Evolutionary conservation across 1,140 invertebrate species (phyloP), one percentile per base, ranked within the genome.

Genomic region (Hestina assimilis): DNA sequence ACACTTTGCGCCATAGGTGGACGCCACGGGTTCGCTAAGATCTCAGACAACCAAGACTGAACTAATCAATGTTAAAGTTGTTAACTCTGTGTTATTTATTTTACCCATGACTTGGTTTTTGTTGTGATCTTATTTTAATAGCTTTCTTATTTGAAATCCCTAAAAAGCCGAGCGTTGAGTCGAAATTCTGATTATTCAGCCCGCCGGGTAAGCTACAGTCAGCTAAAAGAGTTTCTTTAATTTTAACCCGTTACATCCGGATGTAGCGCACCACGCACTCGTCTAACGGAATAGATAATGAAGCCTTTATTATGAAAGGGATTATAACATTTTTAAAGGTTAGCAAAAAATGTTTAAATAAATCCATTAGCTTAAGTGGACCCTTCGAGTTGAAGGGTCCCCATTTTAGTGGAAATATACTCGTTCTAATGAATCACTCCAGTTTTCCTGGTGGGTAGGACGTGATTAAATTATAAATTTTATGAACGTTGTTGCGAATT

Each of bases 61-160:
- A n/a, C n/a, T n/a, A n/a, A n/a, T n/a, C n/a, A n/a, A n/a, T n/a
- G n/a, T n/a, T n/a, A n/a, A n/a, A n/a, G n/a, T n/a, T n/a, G n/a
- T n/a, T n/a, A n/a, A n/a, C n/a, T n/a, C n/a, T n/a, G n/a, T n/a
- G n/a, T n/a, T n/a, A n/a, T n/a, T n/a, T n/a, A n/a, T n/a, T 15
- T 15, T 5, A 15, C 14, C 31, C 31, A 15, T 3, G 4, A 8
- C 31, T 15, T 42, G 70, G 51, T 59, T 76, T 70, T 76, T 79
- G 76, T 63, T 76, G 62, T 75, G 75, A 65, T 76, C 73, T 73
- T 66, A 76, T 76, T 78, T 78, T 80, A 80, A 80, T 76, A 71
- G 66, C 55, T 59, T 72, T 69, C 66, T 80, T 80, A 80, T 76
- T 78, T 80, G 75, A 78, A 78, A 80, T 76, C 75, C 77, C 61